phyloP scores from a whole-genome alignment of 2,888 invertebrate genomes.

The Athrips mouffetella region DNA sequence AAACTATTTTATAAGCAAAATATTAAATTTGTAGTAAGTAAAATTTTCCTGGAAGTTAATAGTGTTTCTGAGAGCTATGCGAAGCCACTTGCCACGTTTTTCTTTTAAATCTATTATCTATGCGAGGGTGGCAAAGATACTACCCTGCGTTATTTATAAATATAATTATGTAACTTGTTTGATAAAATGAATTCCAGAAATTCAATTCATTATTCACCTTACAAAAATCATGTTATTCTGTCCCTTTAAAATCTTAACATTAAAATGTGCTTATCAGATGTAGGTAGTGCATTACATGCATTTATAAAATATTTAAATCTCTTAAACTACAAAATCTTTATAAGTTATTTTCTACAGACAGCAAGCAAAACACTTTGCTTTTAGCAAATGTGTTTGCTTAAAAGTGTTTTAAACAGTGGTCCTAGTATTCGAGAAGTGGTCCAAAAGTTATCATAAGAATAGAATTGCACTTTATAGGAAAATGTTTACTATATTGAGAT shows the following conservation, averaged over 20 bases:
- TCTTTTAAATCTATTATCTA: too few species aligned
- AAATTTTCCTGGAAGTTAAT: too few species aligned
- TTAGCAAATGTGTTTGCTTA: not conserved
- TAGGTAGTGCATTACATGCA: conserved; percentile 39
- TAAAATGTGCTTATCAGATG: conserved; percentile 9
- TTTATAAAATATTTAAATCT: conserved; percentile 19
- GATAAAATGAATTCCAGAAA: too few species aligned
- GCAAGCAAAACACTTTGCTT: not conserved
- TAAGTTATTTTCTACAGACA: conserved; percentile 5
- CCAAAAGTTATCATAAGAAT: conserved; percentile 34
- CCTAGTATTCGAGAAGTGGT: conserved; percentile 31
- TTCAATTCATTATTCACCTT: too few species aligned
- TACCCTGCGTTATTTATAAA: too few species aligned
- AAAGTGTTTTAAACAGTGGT: conserved; percentile 25
- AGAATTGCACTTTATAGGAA: not conserved
- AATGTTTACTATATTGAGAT: too few species aligned
- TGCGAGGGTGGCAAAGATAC: too few species aligned
- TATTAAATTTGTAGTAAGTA: conserved; percentile 17
- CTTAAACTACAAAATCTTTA: conserved; percentile 15
- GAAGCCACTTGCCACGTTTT: conserved; percentile 42
- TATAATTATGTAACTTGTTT: too few species aligned
- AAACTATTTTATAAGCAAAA: too few species aligned
- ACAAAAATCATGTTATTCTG: conserved; percentile 26
- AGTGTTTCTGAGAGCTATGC: conserved; percentile 40
- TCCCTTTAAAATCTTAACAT: conserved; percentile 17